Base-by-base conservation (phyloP, 2,888 invertebrate genomes). In the Scelioninae gen. 2 region DNA sequence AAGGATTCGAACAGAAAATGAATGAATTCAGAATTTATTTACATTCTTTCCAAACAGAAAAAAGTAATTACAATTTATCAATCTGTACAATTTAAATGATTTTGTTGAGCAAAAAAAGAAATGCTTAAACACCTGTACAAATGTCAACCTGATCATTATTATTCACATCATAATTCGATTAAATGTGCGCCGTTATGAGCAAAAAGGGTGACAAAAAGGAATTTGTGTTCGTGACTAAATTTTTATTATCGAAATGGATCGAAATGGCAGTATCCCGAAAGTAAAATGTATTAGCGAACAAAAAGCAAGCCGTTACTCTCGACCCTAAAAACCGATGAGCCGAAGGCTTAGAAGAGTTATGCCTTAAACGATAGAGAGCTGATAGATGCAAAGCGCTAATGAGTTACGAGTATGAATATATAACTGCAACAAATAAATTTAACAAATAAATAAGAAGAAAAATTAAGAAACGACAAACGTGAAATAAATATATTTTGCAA, bases 301-400 rank as follows among this genome's bases (percentile, higher is more conserved):
- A 52, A 70, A 58, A 57, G 58, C 53, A 35, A 33, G 45, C 58
- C 31, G 57, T 71, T 58, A 63, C 41, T 48, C 52, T 70, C 39
- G 63, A 60, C 72, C 65, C 39, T 57, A 72, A 60, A 72, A 68
- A 31, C 48, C 68, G 68, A 69, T 70, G 75, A 76, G 75, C 71
- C 73, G 37, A 68, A 70, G 77, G 77, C 74, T 75, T 74, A 55
- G 68, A 73, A 73, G 64, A 71, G 70, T 67, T 69, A 68, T 67
- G 63, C 65, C 72, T 63, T 63, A 69, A 72, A 63, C 37, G 64
- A 65, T 70, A 63, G 69, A 60, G 37, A 75, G 68, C 70, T 67
- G 70, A 55, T 70, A 74, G 68, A 72, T 72, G 41, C 28, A 68
- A 69, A 72, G 58, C 68, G 65, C 50, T 57, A 71, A 45, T 53